These are phyloP conservation scores for Napeogenes sylphis DNA, from an alignment of 2,888 invertebrate genomes.

Conservation along the genomic window DNA sequence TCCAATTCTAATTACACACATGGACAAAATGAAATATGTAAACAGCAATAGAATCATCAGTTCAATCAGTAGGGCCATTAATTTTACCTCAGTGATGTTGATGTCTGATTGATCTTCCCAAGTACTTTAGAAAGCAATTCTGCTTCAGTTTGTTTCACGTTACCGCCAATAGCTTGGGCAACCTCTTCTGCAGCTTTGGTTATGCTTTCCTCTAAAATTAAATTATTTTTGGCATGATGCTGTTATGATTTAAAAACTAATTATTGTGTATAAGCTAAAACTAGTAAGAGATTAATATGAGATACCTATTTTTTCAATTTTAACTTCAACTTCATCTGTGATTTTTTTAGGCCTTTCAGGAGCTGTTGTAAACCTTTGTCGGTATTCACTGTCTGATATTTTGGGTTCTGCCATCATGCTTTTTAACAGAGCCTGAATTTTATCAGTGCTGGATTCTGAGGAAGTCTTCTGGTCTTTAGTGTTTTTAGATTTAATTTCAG, in stretches of 20 bases:
- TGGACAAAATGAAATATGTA: too few relatives aligned
- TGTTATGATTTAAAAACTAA: neutral
- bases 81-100: constrained; percentile 59
- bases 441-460: constrained; percentile 52
- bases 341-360: constrained; percentile 48
- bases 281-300: constrained; percentile 3
- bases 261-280: neutral
- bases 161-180: constrained; percentile 82
- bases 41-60: too few relatives aligned
- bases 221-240: neutral
- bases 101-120: constrained; percentile 70
- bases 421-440: constrained; percentile 65
- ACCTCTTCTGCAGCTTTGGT: constrained; percentile 83
- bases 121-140: constrained; percentile 84
- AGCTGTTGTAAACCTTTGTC: constrained; percentile 56
- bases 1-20: neutral
- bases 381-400: constrained; percentile 59
- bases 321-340: constrained; percentile 50
- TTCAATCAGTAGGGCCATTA: neutral
- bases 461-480: constrained; percentile 37
- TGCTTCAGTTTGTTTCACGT: constrained; percentile 82
- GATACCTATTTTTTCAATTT: constrained; percentile 65
- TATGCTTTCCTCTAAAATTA: constrained; percentile 59
- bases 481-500: constrained; percentile 39
- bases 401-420: constrained; percentile 56